Conservation (phyloP, 2,113 vertebrate species). For the Scortum barcoo region DNA sequence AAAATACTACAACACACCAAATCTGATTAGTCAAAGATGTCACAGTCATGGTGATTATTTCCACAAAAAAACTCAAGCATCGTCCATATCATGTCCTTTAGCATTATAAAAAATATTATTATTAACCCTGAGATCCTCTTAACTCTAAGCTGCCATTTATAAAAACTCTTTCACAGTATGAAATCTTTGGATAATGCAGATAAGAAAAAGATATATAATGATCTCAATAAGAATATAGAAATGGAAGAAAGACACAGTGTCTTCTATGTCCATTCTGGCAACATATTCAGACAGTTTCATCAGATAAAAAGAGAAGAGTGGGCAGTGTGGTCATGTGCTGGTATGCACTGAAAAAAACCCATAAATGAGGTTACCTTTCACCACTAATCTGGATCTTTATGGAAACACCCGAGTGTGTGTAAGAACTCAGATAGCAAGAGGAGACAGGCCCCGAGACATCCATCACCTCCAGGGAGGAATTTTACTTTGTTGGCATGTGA, state of each 20-base stretch:
- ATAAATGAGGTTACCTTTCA: slow-evolving; percentile 48
- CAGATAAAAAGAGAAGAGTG: slow-evolving; percentile 9
- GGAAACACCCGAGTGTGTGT: slow-evolving; percentile 56
- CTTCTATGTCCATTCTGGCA: neutral
- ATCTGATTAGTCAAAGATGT: neutral
- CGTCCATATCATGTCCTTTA: neutral
- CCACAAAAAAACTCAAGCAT: neutral
- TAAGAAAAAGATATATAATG: neutral
- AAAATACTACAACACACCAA: neutral
- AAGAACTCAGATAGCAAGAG: slow-evolving; percentile 74
- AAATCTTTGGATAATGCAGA: neutral
- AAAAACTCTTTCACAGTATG: neutral
- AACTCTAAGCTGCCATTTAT: neutral
- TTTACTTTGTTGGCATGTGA: slow-evolving; percentile 69
- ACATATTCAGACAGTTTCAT: slow-evolving; percentile 12
- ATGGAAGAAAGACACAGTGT: neutral
- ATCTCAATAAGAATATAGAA: neutral
- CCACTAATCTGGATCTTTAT: slow-evolving; percentile 58
- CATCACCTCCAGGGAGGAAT: slow-evolving; percentile 80
- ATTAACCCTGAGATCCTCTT: neutral
- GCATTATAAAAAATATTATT: neutral
- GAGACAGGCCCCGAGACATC: slow-evolving; percentile 81
- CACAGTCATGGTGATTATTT: neutral
- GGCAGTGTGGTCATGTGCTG: slow-evolving; percentile 13
- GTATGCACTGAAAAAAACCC: slow-evolving; percentile 39